Evolutionary conservation across 1,140 invertebrate species (phyloP), one percentile per base, ranked within the genome.

Genomic region (Whitmania pigra): DNA sequence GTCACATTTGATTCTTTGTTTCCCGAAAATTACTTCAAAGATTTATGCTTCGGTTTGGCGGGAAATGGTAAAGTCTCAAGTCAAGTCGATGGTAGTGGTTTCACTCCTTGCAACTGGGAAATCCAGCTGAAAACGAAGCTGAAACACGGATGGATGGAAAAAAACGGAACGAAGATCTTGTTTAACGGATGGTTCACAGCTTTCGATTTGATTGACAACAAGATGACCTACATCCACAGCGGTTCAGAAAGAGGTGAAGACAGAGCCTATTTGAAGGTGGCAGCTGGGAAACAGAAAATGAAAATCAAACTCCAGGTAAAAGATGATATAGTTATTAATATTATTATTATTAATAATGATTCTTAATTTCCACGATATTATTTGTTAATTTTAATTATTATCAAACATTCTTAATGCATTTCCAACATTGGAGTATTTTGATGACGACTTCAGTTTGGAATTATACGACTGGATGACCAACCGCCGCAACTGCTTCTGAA

Each of bases 81-180:
- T 25, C 57, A 13, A 7, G 22, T 25, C 57, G 57, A 13, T 63
- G 57, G 18, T 13, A 18, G 15, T 13, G 9, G 43, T 49, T 49
- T 63, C 22, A 63, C 22, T 25, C 11, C 22, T 4, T 63, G 57
- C 15, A 63, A 63, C 57, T 63, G 57, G 57, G 57, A 63, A 63
- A 25, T 63, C 29, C 57, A 63, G 29, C 15, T 63, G 57, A 63
- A 63, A 17, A 63, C 57, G 57, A 63, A 63, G 22, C 57, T 31
- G 57, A 63, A 63, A 63, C 57, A 63, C 57, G 57, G 57, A 63
- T 25, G 29, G 29, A 11, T 63, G 29, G 22, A 25, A 13, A 63
- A 15, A 15, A 63, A n/a, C 20, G 22, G 29, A 31, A 63, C 11
- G 57, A n/a, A 31, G 11, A 17, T 63, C 29, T 4, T 7, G 1